Percentiles rank a stretch among this genome's conserved stretches.
phyloP scores from a whole-genome alignment of 92 coral and sea anemone genomes.

The Palythoa grandiflora region DNA sequence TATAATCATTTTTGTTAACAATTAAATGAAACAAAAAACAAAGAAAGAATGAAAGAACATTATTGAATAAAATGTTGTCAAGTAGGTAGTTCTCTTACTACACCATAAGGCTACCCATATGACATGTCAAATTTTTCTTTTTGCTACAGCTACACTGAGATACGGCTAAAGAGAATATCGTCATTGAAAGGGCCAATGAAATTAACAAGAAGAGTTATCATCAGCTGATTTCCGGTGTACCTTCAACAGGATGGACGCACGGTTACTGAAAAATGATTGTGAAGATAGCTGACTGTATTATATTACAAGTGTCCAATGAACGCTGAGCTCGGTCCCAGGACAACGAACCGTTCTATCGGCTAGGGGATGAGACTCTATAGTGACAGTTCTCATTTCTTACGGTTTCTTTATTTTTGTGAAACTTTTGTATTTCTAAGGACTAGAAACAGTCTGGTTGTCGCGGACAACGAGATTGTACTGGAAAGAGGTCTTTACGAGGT shows the following conservation, averaged over 20 bases:
- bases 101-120: neutral
- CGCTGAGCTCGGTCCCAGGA: neutral
- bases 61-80: too few species aligned
- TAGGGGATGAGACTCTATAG: neutral
- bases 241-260: neutral
- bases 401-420: neutral
- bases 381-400: neutral
- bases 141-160: neutral
- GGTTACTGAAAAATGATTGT: neutral
- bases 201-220: neutral
- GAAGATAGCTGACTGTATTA: neutral
- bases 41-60: too few species aligned
- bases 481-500: too few species aligned
- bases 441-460: neutral
- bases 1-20: too few species aligned
- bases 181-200: neutral
- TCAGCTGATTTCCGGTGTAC: neutral
- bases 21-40: too few species aligned
- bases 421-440: neutral
- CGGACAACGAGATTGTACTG: too few species aligned
- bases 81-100: neutral
- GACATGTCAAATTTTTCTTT: neutral
- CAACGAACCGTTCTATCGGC: neutral
- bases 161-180: neutral
- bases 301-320: neutral